Percentiles rank a stretch among this genome's conserved stretches.
Conservation (phyloP, 2,797 vertebrate species). For the Semotilus atromaculatus region DNA sequence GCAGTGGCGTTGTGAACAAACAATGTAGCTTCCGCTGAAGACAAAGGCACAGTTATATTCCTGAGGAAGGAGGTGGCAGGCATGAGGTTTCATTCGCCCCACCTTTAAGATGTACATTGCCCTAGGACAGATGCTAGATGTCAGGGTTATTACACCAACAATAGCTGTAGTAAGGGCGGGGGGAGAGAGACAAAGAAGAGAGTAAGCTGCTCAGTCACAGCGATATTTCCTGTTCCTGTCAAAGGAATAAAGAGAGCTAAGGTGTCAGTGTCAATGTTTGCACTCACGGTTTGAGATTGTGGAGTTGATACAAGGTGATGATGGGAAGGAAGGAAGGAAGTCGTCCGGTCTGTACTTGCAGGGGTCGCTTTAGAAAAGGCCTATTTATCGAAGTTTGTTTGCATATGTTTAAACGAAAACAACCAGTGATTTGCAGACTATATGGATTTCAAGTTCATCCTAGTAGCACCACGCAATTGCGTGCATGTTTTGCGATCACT, state of each 20-base stretch:
- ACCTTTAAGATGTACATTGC: slow-evolving; percentile 54
- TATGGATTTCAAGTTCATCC: not conserved
- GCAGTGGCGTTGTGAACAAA: slow-evolving; percentile 28
- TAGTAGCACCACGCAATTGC: not conserved
- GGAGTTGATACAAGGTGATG: slow-evolving; percentile 50
- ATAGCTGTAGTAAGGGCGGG: slow-evolving; percentile 54
- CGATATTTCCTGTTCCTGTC: slow-evolving; percentile 58
- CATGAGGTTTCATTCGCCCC: slow-evolving; percentile 44
- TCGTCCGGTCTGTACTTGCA: slow-evolving; percentile 44
- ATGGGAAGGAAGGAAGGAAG: slow-evolving; percentile 42
- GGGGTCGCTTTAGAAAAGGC: not conserved
- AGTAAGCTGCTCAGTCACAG: slow-evolving; percentile 51
- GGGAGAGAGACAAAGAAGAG: slow-evolving; percentile 43
- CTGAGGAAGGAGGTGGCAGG: slow-evolving; percentile 40
- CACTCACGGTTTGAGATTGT: slow-evolving; percentile 41
- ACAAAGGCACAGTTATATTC: slow-evolving; percentile 55
- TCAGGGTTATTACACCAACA: slow-evolving; percentile 55
- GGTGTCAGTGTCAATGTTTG: slow-evolving; percentile 53
- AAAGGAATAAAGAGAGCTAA: slow-evolving; percentile 50
- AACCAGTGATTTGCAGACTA: not conserved
- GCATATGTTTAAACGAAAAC: not conserved
- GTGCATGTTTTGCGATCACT: slow-evolving; percentile 19
- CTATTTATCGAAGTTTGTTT: not conserved
- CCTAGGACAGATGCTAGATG: slow-evolving; percentile 52
- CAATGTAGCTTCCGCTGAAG: slow-evolving; percentile 53